Base-by-base conservation (phyloP, 2,113 vertebrate species). In the Pampusana beccarii region DNA sequence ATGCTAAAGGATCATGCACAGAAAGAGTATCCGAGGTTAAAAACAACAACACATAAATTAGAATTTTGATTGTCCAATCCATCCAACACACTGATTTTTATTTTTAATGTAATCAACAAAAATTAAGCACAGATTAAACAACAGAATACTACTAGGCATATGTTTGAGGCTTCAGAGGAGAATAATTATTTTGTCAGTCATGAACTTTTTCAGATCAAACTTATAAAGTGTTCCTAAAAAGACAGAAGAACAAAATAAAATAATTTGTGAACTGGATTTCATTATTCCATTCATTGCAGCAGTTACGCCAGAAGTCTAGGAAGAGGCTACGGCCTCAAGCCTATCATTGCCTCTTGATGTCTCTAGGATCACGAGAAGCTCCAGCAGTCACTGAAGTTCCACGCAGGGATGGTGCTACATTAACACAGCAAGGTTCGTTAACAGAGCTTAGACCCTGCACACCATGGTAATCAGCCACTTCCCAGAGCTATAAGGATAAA, bases 41-140 rank as follows among this genome's bases (percentile, higher is more conserved):
- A 92, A 96, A 93, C 88, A 82, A 1, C 70, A 80, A 60, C 70
- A 79, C n/a, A 65, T 51, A 95, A 92, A 97, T 91, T 84, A 95
- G 74, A 95, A 72, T 82, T 85, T 84, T 95, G 88, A 97, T 84
- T 95, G 71, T 80, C 93, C 93, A 85, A 98, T 95, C 86, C 66
- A 95, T 80, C 71, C 90, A 94, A 83, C 72, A 75, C 34, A 62
- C n/a, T 85, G 88, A 90, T 94, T 97, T 97, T 96, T 97, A 97
- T 97, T 98, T 98, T 98, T 95, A 97, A 96, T 92, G 85, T 19
- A 96, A 97, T 97, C 95, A 97, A 95, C 56, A 93, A 95, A 96
- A 97, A 97, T 96, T 88, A 97, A 44, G 18, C 64, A 81, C n/a
- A 58, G 67, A 86, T 95, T 95, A 96, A 97, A 96, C 78, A 96